Evolutionary conservation across 2,797 vertebrate species (phyloP).

Genomic region (Squalus acanthias): DNA sequence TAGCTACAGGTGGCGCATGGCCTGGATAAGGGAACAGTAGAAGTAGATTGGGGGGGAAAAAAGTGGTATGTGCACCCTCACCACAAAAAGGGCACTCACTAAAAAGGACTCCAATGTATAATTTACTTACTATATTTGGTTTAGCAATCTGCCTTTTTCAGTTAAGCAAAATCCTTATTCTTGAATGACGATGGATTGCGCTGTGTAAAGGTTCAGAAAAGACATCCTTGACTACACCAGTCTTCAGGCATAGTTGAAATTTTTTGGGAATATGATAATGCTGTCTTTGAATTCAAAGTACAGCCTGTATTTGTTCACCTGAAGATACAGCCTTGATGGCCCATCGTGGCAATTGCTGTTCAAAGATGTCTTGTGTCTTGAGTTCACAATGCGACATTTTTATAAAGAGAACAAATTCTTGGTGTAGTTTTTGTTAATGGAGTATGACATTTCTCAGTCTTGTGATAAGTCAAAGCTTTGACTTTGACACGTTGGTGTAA

Average conservation of each 20-base stretch:
- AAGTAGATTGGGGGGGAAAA: background rate
- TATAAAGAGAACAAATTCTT: slow-evolving; percentile 25
- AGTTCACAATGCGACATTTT: background rate
- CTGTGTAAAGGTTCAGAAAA: background rate
- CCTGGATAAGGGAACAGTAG: background rate
- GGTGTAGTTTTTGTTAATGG: slow-evolving; percentile 1
- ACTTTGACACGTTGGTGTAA: slow-evolving; percentile 34
- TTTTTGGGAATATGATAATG: background rate
- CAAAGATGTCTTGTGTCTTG: background rate
- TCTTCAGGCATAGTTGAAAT: background rate
- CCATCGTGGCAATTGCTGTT: background rate
- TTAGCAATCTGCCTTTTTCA: background rate
- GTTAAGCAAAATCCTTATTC: background rate
- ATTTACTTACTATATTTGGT: background rate
- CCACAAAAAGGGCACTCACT: background rate
- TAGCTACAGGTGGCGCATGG: background rate
- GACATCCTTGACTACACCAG: background rate
- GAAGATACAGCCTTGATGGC: background rate
- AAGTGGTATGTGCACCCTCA: background rate
- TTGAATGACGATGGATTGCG: background rate
- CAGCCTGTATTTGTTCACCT: background rate
- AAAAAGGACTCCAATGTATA: background rate
- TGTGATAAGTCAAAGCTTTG: slow-evolving; percentile 30
- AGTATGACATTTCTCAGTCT: slow-evolving; percentile 35
- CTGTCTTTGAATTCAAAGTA: background rate